Base-by-base conservation (phyloP, 1,140 invertebrate genomes). In the Macrotrachela quadricornifera region DNA sequence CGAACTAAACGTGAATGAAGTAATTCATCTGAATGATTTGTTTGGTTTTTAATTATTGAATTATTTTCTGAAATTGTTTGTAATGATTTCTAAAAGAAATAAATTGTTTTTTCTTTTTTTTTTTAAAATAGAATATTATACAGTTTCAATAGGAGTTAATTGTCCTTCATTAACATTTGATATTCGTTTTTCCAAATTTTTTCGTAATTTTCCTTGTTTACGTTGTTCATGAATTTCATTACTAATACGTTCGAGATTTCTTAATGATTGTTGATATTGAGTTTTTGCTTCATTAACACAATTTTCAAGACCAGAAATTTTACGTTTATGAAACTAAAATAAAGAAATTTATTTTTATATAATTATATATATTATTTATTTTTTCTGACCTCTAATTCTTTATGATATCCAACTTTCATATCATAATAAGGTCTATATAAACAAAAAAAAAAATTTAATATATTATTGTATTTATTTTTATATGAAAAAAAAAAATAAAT, bases 381-480 rank as follows among this genome's bases (percentile, higher is more conserved):
- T n/a, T n/a, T n/a, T n/a, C 60, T 59, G 59, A 71, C 70, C 62
- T 85, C 83, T 58, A 92, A 67, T 58, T 83, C 78, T 59, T 85
- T 79, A 71, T 90, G 83, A 60, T 85, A 85, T 30, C 83, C 78
- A 41, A 80, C 79, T 67, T 90, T 91, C 74, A 85, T 82, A 66
- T 90, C 85, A 66, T 87, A 91, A 64, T 88, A 91, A 0, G 85
- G 85, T 58, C 85, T 83, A 62, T 79, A 82, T 70, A 81, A 59
- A 56, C 21, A 30, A 30, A 30, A 4, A 30, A 30, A 30, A 8
- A 30, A 30, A 18, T 53, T 37, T 46, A 42, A 18, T 21, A 40
- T 8, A n/a, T n/a, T n/a, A n/a, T n/a, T n/a, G n/a, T n/a, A n/a
- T n/a, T n/a, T n/a, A n/a, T n/a, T n/a, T n/a, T n/a, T n/a, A n/a